Evolutionary conservation across 2,888 invertebrate genomes (phyloP).

Genomic region (Trichacis sp.): DNA sequence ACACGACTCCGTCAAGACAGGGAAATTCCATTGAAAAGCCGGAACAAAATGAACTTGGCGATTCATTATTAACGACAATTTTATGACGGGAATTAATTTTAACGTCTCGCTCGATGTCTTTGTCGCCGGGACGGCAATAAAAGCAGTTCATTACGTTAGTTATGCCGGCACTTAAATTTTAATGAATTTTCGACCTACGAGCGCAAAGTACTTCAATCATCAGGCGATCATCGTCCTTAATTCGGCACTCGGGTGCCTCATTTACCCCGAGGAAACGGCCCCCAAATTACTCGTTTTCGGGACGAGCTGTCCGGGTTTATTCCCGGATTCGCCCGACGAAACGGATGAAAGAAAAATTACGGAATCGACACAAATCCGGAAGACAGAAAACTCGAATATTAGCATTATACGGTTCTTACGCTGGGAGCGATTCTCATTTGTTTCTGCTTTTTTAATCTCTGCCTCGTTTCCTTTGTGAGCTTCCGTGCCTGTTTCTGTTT

Average conservation of each 20-base stretch:
- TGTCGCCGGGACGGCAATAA: background rate
- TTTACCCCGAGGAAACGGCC: background rate
- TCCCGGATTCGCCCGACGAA: background rate
- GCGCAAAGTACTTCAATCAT: background rate
- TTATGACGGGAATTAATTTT: background rate
- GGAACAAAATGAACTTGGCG: background rate
- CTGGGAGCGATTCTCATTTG: conserved; percentile 59
- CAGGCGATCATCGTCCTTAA: background rate
- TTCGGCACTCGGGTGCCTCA: background rate
- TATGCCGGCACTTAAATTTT: background rate
- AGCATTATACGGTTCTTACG: conserved; percentile 45
- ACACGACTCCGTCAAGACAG: background rate
- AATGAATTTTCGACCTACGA: background rate
- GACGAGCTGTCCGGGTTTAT: background rate
- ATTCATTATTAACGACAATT: conserved; percentile 7
- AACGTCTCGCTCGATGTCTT: background rate
- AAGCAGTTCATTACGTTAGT: background rate
- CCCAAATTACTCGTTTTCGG: background rate
- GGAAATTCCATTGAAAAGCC: background rate
- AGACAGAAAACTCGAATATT: conserved; percentile 34
- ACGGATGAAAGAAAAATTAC: background rate
- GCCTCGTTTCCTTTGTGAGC: conserved; percentile 18
- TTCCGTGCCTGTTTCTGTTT: background rate
- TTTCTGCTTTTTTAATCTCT: conserved; percentile 53
- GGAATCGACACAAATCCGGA: conserved; percentile 4